Conservation (phyloP, 2,888 invertebrate genomes). For the Caenorhabditis virilis region DNA sequence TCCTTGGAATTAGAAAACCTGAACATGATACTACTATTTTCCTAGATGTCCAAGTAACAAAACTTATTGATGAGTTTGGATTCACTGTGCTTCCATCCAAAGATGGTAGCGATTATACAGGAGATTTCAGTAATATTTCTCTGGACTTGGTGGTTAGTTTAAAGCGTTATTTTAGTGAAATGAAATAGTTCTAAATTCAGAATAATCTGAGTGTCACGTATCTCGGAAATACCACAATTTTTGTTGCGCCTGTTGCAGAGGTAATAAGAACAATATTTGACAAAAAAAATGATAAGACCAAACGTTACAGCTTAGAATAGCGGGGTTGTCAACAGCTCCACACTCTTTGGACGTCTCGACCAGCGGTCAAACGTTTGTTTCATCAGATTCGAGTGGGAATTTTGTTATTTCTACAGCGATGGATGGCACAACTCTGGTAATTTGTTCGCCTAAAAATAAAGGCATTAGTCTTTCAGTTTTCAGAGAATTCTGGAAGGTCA, state of each 20-base stretch:
- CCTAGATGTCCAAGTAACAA: slow-evolving; percentile 29
- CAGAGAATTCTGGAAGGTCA: slow-evolving; percentile 75
- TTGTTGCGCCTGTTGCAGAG: slow-evolving; percentile 12
- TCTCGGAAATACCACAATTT: slow-evolving; percentile 11
- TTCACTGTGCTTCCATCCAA: slow-evolving; percentile 21
- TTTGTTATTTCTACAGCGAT: slow-evolving; percentile 3
- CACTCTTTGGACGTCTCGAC: slow-evolving; percentile 11
- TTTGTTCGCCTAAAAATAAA: too few species aligned
- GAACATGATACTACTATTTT: slow-evolving; percentile 6
- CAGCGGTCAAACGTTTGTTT: slow-evolving; percentile 4
- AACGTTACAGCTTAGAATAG: slow-evolving; percentile 4
- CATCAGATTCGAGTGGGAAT: slow-evolving; percentile 22
- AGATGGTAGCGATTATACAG: slow-evolving; percentile 1
- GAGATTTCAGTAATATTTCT: slow-evolving; percentile 9
- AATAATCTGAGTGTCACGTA: slow-evolving; percentile 20
- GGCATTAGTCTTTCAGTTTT: too few species aligned
- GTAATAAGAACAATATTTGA: neutral
- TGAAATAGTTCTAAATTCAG: slow-evolving; percentile 4
- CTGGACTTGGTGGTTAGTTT: slow-evolving; percentile 15
- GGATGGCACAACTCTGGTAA: slow-evolving; percentile 40
- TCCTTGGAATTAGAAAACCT: slow-evolving; percentile 6
- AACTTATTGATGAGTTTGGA: slow-evolving; percentile 27
- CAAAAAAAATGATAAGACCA: too few species aligned
- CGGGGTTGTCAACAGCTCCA: slow-evolving; percentile 10
- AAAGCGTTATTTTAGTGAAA: neutral